A percentile compares a stretch with the other conserved stretches of the same genome.
These are phyloP conservation scores for Diploptera punctata DNA, from an alignment of 2,888 invertebrate species.

Conservation along the genomic window DNA sequence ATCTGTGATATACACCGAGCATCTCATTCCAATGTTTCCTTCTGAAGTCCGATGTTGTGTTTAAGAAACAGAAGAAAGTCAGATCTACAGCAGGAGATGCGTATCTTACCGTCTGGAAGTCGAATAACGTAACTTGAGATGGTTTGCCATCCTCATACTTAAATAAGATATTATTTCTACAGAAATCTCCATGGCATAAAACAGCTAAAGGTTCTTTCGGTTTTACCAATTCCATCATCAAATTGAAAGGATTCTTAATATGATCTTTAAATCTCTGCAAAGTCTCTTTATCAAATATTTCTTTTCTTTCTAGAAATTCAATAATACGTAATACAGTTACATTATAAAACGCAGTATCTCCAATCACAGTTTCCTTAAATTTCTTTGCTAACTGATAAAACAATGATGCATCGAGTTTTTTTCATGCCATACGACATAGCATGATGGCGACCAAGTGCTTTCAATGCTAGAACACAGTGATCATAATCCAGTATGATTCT, in stretches of 20 bases:
- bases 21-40: constrained; percentile 47
- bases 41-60: constrained; percentile 49
- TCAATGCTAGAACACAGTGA: constrained; percentile 46
- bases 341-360: too few species aligned
- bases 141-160: constrained; percentile 48
- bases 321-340: background rate
- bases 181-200: constrained; percentile 54
- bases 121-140: constrained; percentile 40
- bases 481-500: constrained; percentile 46
- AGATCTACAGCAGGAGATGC: constrained; percentile 53
- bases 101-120: constrained; percentile 44
- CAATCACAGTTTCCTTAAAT: too few species aligned
- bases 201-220: constrained; percentile 46
- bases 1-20: constrained; percentile 47
- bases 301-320: background rate
- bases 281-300: background rate
- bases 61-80: constrained; percentile 51
- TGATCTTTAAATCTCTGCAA: constrained; percentile 45
- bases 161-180: constrained; percentile 54
- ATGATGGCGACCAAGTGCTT: constrained; percentile 48
- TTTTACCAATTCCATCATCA: background rate
- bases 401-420: background rate
- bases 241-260: constrained; percentile 43
- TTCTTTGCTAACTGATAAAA: background rate
- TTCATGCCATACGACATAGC: constrained; percentile 47